These are phyloP conservation scores for Cliona cf. orientalis DNA, from an alignment of 37 sponge, comb jelly and placozoan genomes.

Conservation along the genomic window DNA sequence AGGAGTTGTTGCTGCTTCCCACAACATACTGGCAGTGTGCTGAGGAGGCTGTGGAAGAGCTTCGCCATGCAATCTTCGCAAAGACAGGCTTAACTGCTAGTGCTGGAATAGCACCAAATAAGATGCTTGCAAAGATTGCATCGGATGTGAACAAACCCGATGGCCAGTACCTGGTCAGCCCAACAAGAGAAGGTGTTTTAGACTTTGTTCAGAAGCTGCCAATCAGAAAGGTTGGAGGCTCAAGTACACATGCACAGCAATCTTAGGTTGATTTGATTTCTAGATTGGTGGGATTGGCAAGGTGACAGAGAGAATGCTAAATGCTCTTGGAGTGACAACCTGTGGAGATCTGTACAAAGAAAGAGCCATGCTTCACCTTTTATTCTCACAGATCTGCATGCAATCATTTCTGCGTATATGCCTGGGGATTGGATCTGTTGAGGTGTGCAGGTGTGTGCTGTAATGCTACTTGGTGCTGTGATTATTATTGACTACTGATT, in stretches of 20 bases:
- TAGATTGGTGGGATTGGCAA: conserved; percentile 93
- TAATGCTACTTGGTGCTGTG: background rate
- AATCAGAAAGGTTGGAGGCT: conserved; percentile 79
- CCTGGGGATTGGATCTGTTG: conserved; percentile 81
- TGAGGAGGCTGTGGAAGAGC: conserved; percentile 77
- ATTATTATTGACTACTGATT: background rate
- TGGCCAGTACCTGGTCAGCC: conserved; percentile 82
- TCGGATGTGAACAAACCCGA: conserved; percentile 98
- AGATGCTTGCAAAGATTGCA: conserved; percentile 89
- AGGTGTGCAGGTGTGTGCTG: conserved; percentile 61
- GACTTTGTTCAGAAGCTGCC: conserved; percentile 82
- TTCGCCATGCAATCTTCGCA: conserved; percentile 61
- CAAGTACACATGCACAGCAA: no score
- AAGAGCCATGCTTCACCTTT: conserved; percentile 69
- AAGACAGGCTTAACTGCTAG: conserved; percentile 89
- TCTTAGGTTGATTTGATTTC: background rate
- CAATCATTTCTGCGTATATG: conserved; percentile 68
- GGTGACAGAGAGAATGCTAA: conserved; percentile 90
- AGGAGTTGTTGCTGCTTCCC: conserved; percentile 8
- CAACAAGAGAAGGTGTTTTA: conserved; percentile 76
- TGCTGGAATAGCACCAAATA: conserved; percentile 96
- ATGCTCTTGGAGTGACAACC: conserved; percentile 73
- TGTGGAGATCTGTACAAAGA: conserved; percentile 81
- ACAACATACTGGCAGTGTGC: conserved; percentile 46
- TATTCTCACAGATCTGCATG: conserved; percentile 74